phyloP scores from a whole-genome alignment of 2,888 invertebrate genomes.

The Lamproptera curius region DNA sequence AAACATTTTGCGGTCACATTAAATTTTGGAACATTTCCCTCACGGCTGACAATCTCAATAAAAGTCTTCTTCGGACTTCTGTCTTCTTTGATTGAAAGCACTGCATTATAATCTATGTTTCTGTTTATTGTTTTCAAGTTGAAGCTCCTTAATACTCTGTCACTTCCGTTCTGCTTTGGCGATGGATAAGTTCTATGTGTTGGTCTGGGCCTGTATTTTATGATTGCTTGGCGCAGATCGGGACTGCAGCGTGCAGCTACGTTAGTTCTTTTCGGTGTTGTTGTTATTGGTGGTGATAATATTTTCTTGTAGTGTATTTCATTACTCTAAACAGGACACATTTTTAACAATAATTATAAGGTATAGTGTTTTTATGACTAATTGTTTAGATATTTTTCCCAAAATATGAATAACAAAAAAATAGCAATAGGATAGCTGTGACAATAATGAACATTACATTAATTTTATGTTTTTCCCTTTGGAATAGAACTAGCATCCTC shows the following conservation, averaged over 20 bases:
- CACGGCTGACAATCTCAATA: conserved; percentile 25
- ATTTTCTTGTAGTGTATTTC: conserved; percentile 45
- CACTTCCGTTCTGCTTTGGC: conserved; percentile 28
- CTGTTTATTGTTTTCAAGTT: conserved; percentile 29
- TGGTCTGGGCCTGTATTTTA: conserved; percentile 26
- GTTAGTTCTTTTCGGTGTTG: conserved; percentile 40
- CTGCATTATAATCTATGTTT: too few species aligned
- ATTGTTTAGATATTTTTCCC: too few species aligned
- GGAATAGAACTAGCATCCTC: too few species aligned
- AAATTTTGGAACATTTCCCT: conserved; percentile 21
- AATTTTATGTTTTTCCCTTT: too few species aligned
- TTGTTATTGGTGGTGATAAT: conserved; percentile 44
- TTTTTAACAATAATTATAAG: too few species aligned
- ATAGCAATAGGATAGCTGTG: too few species aligned
- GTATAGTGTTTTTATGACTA: too few species aligned
- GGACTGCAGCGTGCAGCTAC: conserved; percentile 32
- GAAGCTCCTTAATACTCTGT: conserved; percentile 51
- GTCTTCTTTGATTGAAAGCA: conserved; percentile 26
- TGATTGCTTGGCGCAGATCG: conserved; percentile 25
- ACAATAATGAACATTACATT: too few species aligned
- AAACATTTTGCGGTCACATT: conserved; percentile 28
- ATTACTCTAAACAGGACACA: too few species aligned
- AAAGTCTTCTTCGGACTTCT: conserved; percentile 23
- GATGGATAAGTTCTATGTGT: conserved; percentile 15
- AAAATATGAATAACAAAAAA: too few species aligned